Evolutionary conservation across 2,113 vertebrate genomes (phyloP).

Genomic region (Melanerpes aurifrons): DNA sequence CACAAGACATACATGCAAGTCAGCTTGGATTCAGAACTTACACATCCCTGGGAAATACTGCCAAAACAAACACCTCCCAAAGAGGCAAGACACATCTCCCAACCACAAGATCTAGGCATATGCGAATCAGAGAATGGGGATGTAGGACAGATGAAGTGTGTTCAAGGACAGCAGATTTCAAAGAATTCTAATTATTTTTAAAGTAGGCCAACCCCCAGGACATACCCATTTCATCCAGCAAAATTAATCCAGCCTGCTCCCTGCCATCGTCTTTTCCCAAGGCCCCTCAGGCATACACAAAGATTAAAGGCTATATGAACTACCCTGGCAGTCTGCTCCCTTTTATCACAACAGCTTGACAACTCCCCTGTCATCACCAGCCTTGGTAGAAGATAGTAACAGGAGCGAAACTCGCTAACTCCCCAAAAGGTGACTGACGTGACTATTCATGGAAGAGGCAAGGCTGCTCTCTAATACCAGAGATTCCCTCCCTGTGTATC

Average conservation of each 20-base stretch:
- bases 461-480: neutral
- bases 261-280: constrained; percentile 55
- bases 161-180: constrained; percentile 63
- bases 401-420: constrained; percentile 32
- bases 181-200: constrained; percentile 65
- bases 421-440: neutral
- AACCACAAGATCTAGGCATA: neutral
- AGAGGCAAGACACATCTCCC: neutral
- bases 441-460: constrained; percentile 12
- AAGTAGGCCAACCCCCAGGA: constrained; percentile 68
- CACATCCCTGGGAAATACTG: neutral
- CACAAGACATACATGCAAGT: neutral
- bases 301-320: constrained; percentile 66
- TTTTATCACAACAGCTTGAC: constrained; percentile 68
- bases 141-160: neutral
- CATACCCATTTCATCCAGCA: constrained; percentile 63
- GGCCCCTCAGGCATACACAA: constrained; percentile 60
- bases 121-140: neutral
- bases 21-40: neutral
- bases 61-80: constrained; percentile 13
- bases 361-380: constrained; percentile 54
- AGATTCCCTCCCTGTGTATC: neutral
- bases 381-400: constrained; percentile 18
- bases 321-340: constrained; percentile 52
- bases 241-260: constrained; percentile 66